Conservation (phyloP, 2,113 vertebrate species). For the Electrona antarctica region DNA sequence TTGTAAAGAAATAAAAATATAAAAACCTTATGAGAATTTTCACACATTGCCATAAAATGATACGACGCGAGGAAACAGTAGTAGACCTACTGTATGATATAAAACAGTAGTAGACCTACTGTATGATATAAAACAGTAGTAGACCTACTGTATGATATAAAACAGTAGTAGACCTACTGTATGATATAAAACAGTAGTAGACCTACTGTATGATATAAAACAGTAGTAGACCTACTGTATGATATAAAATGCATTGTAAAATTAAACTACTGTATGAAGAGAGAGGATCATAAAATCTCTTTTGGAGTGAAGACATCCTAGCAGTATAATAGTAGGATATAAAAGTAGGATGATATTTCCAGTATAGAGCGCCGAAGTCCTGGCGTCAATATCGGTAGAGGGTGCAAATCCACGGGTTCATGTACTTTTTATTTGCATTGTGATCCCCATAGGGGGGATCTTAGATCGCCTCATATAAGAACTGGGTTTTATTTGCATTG, state of each 20-base stretch:
- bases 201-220: neutral
- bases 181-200: neutral
- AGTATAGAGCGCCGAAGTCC: too few species aligned
- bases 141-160: neutral
- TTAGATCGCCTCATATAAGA: too few species aligned
- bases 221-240: too few species aligned
- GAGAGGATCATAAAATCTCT: conserved; percentile 43
- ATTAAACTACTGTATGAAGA: conserved; percentile 70
- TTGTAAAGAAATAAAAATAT: neutral
- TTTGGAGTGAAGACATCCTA: neutral
- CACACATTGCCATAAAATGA: conserved; percentile 39
- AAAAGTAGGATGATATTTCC: too few species aligned
- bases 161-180: neutral
- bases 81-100: neutral
- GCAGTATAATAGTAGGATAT: too few species aligned
- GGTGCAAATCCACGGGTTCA: too few species aligned
- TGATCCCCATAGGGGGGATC: too few species aligned
- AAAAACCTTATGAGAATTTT: neutral
- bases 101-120: neutral
- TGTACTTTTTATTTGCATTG: too few species aligned
- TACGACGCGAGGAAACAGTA: too few species aligned
- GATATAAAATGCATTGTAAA: conserved; percentile 73
- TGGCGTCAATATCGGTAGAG: too few species aligned
- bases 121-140: neutral
- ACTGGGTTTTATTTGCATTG: too few species aligned